Evolutionary conservation across 2,888 invertebrate genomes (phyloP).

Genomic region (Morpho helenor): DNA sequence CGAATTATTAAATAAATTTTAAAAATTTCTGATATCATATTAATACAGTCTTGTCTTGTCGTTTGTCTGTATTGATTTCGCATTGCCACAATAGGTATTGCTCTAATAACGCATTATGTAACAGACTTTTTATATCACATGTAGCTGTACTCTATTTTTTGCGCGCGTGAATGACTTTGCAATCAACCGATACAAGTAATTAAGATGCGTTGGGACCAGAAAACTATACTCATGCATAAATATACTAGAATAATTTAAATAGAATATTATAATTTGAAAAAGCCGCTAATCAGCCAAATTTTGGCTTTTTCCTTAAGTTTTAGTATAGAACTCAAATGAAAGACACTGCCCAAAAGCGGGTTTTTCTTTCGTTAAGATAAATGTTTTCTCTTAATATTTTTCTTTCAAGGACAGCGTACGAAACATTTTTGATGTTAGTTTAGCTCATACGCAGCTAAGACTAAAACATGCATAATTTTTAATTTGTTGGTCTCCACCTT

Average conservation of each 20-base stretch:
- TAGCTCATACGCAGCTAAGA: neutral
- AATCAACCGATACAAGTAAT: neutral
- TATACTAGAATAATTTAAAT: no score
- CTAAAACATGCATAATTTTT: neutral
- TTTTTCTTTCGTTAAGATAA: no score
- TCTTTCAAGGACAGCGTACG: no score
- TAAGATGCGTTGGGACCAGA: neutral
- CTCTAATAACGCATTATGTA: constrained; percentile 2
- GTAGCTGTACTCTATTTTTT: neutral
- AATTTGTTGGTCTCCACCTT: neutral
- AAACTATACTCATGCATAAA: neutral
- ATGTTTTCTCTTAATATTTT: no score
- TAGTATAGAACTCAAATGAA: no score
- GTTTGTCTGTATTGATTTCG: neutral
- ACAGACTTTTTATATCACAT: neutral
- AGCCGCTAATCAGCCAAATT: no score
- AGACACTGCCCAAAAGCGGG: no score
- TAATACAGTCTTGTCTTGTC: neutral
- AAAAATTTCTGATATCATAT: neutral
- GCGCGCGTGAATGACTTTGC: neutral
- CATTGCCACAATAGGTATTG: neutral
- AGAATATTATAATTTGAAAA: no score
- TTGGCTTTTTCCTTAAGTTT: no score
- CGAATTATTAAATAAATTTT: no score
- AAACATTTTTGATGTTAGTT: no score